A percentile compares a stretch with the other conserved stretches of the same genome.
Evolutionary conservation across 37 sponge, comb jelly and placozoan species (phyloP).

Genomic region (Bolinopsis microptera): DNA sequence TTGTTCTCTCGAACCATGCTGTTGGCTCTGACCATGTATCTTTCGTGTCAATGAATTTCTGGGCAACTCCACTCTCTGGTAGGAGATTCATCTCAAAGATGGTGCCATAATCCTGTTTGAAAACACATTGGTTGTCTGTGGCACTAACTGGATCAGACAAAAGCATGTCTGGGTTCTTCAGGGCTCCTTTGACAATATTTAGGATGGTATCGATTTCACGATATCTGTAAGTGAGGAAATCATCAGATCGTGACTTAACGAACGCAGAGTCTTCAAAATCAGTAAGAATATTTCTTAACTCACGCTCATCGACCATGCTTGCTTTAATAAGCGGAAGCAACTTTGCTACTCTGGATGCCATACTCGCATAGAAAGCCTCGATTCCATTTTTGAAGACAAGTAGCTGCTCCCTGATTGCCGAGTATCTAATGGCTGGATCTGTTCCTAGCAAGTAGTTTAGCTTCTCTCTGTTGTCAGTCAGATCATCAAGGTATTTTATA

Average conservation of each 20-base stretch:
- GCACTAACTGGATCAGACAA: constrained; percentile 46
- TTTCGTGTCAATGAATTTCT: not conserved
- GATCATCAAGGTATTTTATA: not conserved
- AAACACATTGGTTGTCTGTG: constrained; percentile 32
- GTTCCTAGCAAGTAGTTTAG: not conserved
- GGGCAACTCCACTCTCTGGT: not conserved
- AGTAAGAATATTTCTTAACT: not conserved
- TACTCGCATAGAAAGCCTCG: not conserved
- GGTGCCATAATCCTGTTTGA: constrained; percentile 23
- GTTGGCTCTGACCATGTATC: not conserved
- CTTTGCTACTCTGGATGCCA: not conserved
- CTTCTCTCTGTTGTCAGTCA: not conserved
- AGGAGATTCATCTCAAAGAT: not conserved
- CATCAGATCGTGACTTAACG: not conserved
- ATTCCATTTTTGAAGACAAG: not conserved
- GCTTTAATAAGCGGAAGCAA: not conserved
- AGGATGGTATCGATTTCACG: not conserved
- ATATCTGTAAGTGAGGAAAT: not conserved
- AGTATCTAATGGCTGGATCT: not conserved
- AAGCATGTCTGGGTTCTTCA: not conserved
- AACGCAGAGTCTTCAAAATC: not conserved
- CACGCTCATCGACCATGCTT: not conserved
- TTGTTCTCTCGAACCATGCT: not conserved
- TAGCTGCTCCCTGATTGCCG: constrained; percentile 4
- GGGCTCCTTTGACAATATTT: not conserved